Evolutionary conservation across 2,113 vertebrate genomes (phyloP), one percentile per base, ranked within the genome.

Genomic region (Osmerus eperlanus): DNA sequence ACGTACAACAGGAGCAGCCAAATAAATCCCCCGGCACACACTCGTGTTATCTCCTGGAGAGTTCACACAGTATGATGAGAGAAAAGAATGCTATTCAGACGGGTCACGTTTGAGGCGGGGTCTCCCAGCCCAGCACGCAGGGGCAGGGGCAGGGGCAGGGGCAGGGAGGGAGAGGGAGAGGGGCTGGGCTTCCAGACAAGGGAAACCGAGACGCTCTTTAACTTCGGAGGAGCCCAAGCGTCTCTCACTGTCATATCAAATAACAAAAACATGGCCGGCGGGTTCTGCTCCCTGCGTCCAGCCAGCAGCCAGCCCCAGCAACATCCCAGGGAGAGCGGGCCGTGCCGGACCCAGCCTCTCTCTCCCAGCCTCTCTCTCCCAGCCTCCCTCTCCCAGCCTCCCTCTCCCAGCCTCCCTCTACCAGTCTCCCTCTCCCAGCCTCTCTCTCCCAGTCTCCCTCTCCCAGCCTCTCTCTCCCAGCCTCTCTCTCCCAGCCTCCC

Each of bases 261-360:
- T 81, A 69, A 81, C 76, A 72, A 66, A 79, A 84, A 60, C 83
- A 84, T 80, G 29, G 29, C 29, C 29, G 81, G 81, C 85, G 86
- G 84, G 83, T 84, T 78, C 72, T 75, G 67, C 78, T 32, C 29
- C 29, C 29, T 32, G 29, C 3, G 3, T 32, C 29, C 29, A 32
- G 29, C 29, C 29, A 32, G 29, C 29, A 32, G 29, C 29, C 29
- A 32, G 79, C 61, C 36, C 23, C 23, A 23, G 23, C 23, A 23
- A 23, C 23, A 81, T 85, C 81, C 84, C 85, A 87, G 77, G 74
- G 81, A 86, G 85, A 84, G 29, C 29, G 4, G 29, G 21, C 21
- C 21, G 21, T 21, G 21, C 21, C 21, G 21, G 21, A 21, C 23
- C 23, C 18, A 16, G 16, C 55, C 55, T 56, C 55, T 3, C n/a